phyloP scores from a whole-genome alignment of 2,888 invertebrate species.

The Lasioglossum malachurum region DNA sequence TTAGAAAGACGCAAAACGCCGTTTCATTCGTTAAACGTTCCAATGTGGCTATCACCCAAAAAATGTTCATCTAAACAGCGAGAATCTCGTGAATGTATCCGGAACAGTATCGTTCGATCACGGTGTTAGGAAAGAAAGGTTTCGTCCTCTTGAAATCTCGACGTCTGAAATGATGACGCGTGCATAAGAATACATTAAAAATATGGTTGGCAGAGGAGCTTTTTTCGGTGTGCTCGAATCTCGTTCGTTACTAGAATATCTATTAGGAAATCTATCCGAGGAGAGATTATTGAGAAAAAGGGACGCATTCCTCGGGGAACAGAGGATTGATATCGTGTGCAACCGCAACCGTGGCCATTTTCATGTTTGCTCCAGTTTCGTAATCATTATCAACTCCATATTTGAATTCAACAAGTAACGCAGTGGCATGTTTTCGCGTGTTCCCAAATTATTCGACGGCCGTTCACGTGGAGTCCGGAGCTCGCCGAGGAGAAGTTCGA shows the following conservation, averaged over 20 bases:
- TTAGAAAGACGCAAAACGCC: constrained; percentile 75
- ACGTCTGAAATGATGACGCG: constrained; percentile 47
- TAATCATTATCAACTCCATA: constrained; percentile 84
- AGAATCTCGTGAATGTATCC: background rate
- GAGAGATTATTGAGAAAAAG: background rate
- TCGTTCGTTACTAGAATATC: background rate
- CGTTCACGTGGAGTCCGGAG: background rate
- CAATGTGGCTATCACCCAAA: constrained; percentile 59
- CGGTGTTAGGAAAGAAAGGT: background rate
- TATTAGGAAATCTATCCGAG: background rate
- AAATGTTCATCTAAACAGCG: constrained; percentile 1
- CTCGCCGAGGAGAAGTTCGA: background rate
- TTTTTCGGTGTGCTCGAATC: constrained; percentile 28
- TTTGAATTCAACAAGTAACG: constrained; percentile 84
- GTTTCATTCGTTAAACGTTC: constrained; percentile 74
- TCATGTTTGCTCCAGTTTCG: constrained; percentile 83
- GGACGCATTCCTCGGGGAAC: constrained; percentile 47
- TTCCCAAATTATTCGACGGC: constrained; percentile 25
- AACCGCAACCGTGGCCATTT: constrained; percentile 84
- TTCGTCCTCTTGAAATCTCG: constrained; percentile 9
- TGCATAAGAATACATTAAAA: constrained; percentile 54
- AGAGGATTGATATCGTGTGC: constrained; percentile 79
- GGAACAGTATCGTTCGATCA: background rate
- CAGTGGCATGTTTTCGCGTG: constrained; percentile 63
- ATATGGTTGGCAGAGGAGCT: constrained; percentile 55